A percentile compares a stretch with the other conserved stretches of the same genome.
These are phyloP conservation scores for Julus scanicus DNA, from an alignment of 2,888 invertebrate species.

Conservation along the genomic window DNA sequence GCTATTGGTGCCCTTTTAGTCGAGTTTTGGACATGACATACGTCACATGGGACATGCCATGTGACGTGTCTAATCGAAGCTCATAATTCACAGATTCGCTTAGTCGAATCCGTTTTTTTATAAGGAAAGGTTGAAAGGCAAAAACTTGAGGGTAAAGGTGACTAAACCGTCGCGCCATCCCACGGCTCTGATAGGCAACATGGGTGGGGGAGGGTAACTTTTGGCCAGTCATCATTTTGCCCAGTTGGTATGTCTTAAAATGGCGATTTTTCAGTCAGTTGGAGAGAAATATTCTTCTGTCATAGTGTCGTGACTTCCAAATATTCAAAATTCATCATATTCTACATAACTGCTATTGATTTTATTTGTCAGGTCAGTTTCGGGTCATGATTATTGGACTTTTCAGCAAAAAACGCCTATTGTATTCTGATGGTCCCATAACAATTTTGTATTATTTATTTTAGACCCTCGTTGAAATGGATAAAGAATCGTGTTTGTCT, in stretches of 20 bases:
- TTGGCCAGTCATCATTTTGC: no score
- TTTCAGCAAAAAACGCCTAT: no score
- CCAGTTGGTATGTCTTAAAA: no score
- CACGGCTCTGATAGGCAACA: background rate
- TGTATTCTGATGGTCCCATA: no score
- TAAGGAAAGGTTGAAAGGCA: background rate
- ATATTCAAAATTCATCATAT: no score
- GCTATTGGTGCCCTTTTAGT: background rate
- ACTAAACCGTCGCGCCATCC: background rate
- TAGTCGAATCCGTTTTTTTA: background rate
- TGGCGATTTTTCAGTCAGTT: no score
- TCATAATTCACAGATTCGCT: background rate
- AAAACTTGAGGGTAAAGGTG: background rate
- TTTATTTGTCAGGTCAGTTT: no score
- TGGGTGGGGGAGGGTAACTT: no score
- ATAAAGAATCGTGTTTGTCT: background rate
- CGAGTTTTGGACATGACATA: background rate
- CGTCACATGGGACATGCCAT: background rate
- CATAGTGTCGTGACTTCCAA: no score
- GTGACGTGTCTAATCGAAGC: conserved; percentile 13
- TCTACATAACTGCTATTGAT: no score
- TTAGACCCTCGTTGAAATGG: conserved; percentile 10
- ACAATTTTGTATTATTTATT: background rate
- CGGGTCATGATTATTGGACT: no score
- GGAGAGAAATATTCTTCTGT: no score